Evolutionary conservation across 2,797 vertebrate genomes (phyloP), one percentile per base, ranked within the genome.

Genomic region (Etheostoma nigrum): DNA sequence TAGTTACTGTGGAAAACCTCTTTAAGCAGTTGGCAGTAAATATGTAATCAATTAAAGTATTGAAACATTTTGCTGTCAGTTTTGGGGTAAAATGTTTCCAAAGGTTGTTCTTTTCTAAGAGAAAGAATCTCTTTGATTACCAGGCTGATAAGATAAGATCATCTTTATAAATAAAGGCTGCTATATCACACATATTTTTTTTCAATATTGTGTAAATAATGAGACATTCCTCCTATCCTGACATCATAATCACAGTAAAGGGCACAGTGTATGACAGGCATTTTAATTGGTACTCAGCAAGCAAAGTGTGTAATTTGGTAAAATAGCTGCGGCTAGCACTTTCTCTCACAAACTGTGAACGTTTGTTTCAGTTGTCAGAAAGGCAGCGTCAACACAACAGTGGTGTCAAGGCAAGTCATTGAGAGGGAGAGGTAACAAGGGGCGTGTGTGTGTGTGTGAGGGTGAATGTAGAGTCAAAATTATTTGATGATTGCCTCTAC

Each of bases 221-320:
- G 73, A 74, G 77, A 52, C 27, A 40, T 25, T 58, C 76, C 60
- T 74, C 42, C 66, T 30, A 4, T 21, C 52, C 42, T 55, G 70
- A 63, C 69, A 60, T 30, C 15, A 66, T 74, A 51, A 79, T 76
- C 76, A 83, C 70, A 76, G 40, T 55, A 72, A 53, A 74, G 48
- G 67, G 52, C 76, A 40, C 6, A 1, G 59, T 27, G 11, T 67
- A 45, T 76, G 73, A 78, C 79, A 65, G 79, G 69, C 67, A 67
- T 89, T 81, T 85, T 87, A 91, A 89, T 85, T 77, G 64, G 79
- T 16, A 1, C 77, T 61, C 63, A 49, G 65, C n/a, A 74, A 70
- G 60, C 23, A 40, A 49, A 74, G 68, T 55, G 49, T 64, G 67
- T 68, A 76, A 58, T 86, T 84, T 68, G 51, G 48, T 45, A 19